phyloP scores from a whole-genome alignment of 2,888 invertebrate genomes.

The Girardia tigrina region DNA sequence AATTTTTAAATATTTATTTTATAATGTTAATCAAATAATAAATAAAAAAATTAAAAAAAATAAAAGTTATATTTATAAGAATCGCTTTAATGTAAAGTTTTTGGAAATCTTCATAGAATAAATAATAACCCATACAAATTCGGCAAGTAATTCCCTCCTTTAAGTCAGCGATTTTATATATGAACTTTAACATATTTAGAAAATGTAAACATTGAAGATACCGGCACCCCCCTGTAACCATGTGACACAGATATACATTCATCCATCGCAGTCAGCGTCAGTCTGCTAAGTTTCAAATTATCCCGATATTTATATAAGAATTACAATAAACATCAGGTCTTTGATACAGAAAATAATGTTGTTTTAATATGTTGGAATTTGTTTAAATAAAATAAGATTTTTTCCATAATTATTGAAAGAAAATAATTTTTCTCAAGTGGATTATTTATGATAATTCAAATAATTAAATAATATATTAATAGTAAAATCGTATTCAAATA shows the following conservation, averaged over 20 bases:
- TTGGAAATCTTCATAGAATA: background rate
- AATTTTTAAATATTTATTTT: background rate
- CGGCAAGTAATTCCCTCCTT: background rate
- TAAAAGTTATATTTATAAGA: too few relatives aligned
- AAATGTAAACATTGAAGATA: constrained; percentile 14
- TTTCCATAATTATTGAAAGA: too few relatives aligned
- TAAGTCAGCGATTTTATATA: background rate
- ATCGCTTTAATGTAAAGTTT: background rate
- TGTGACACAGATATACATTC: background rate
- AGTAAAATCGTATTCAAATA: too few relatives aligned
- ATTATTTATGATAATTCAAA: too few relatives aligned
- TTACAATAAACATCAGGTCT: background rate
- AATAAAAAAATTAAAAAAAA: too few relatives aligned
- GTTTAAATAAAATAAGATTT: constrained; percentile 5
- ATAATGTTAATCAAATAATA: background rate
- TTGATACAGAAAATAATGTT: background rate
- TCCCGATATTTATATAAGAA: background rate
- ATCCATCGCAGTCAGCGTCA: background rate
- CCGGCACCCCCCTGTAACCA: background rate
- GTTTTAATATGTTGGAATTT: constrained; percentile 17
- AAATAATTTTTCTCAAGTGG: too few relatives aligned
- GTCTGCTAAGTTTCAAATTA: background rate
- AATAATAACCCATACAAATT: background rate
- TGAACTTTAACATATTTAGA: constrained; percentile 9
- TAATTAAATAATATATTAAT: too few relatives aligned